Conservation (phyloP, 64 coral and sea anemone genomes). For the Acropora tenuis region DNA sequence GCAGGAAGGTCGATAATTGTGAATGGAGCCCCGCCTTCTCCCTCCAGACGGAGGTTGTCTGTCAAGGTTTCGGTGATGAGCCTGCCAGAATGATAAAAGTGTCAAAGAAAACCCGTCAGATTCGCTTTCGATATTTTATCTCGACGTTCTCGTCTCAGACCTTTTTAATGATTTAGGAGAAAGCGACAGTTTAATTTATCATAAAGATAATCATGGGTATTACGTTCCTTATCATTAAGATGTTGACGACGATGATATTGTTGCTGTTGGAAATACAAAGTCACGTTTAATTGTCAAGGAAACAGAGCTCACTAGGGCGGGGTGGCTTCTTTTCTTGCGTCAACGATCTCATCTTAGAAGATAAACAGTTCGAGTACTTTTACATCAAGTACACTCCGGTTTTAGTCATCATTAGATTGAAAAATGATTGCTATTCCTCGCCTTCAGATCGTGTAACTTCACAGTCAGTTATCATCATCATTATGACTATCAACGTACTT, state of each 20-base stretch:
- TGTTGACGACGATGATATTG: neutral
- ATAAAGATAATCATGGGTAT: neutral
- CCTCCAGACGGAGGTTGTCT: neutral
- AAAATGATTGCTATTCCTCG: no score
- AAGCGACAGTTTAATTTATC: neutral
- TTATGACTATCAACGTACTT: neutral
- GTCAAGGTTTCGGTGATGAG: neutral
- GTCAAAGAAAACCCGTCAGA: no score
- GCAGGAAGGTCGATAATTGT: constrained; percentile 43
- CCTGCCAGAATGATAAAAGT: neutral
- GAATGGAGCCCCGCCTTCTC: neutral
- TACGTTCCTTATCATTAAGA: neutral
- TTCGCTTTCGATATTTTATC: no score
- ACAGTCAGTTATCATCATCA: neutral
- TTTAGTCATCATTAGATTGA: no score
- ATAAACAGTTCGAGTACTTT: no score
- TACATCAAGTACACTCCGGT: no score
- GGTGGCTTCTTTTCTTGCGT: no score
- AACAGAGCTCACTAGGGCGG: no score
- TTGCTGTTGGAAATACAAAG: no score
- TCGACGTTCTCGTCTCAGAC: no score
- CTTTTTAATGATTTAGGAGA: neutral
- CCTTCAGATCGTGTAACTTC: neutral
- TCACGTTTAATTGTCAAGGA: no score
- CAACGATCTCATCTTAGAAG: no score